A percentile compares a stretch with the other conserved stretches of the same genome.
phyloP scores from a whole-genome alignment of 2,113 vertebrate genomes.

The Colossoma macropomum region DNA sequence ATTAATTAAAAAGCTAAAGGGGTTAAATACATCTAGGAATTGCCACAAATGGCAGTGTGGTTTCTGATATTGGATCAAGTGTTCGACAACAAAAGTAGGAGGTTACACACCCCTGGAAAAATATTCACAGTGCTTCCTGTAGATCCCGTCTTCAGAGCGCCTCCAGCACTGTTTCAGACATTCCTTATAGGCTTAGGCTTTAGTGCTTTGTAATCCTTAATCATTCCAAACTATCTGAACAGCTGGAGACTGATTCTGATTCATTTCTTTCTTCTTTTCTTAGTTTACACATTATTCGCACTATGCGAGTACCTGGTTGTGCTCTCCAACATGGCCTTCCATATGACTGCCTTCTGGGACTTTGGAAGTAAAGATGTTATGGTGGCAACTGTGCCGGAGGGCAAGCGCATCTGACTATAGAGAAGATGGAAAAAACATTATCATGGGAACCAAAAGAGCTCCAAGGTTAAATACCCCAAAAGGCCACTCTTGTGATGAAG shows the following conservation, averaged over 20 bases:
- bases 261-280: slow-evolving; percentile 18
- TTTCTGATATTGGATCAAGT: background rate
- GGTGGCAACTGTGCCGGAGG: slow-evolving; percentile 84
- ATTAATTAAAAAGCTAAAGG: too few relatives aligned
- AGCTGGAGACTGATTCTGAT: background rate
- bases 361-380: slow-evolving; percentile 90
- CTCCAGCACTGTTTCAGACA: background rate
- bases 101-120: background rate
- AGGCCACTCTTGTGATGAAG: background rate
- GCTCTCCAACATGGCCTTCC: slow-evolving; percentile 96
- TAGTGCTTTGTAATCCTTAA: background rate
- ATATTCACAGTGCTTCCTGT: background rate
- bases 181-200: background rate
- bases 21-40: background rate
- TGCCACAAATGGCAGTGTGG: background rate
- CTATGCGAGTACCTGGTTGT: slow-evolving; percentile 94
- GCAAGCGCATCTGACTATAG: slow-evolving; percentile 84
- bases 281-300: slow-evolving; percentile 94
- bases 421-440: background rate
- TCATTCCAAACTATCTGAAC: background rate
- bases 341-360: slow-evolving; percentile 95
- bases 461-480: background rate
- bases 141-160: background rate
- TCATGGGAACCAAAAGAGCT: slow-evolving; percentile 7
- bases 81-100: background rate